phyloP scores from a whole-genome alignment of 2,888 invertebrate species.

The Ariolimax columbianus region DNA sequence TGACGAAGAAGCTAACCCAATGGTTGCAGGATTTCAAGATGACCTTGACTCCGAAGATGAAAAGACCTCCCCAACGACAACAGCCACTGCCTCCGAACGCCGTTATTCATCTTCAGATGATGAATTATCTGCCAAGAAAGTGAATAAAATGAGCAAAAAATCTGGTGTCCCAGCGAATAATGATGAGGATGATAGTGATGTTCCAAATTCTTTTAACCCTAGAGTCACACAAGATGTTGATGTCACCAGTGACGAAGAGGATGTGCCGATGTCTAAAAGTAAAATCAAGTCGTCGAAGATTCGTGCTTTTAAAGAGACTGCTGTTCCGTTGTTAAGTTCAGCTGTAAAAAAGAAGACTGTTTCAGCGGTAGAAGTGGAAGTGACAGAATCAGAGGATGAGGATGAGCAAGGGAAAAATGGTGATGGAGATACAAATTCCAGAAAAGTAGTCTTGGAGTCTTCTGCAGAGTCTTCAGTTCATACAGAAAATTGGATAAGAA shows the following conservation, averaged over 20 bases:
- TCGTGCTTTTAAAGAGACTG: not conserved
- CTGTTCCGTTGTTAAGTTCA: not conserved
- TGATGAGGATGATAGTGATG: constrained; percentile 31
- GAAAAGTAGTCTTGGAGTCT: not conserved
- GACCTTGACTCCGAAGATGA: constrained; percentile 87
- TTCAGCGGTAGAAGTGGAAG: constrained; percentile 19
- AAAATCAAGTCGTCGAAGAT: constrained; percentile 6
- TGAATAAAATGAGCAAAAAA: not conserved
- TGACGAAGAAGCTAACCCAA: constrained; percentile 75
- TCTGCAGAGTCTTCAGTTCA: not conserved
- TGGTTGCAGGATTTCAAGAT: constrained; percentile 89
- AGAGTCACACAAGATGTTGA: constrained; percentile 61
- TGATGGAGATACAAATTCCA: constrained; percentile 29
- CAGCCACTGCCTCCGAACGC: not conserved
- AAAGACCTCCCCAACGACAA: not conserved
- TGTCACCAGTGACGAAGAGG: constrained; percentile 61
- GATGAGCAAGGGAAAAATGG: constrained; percentile 53
- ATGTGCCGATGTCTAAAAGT: not conserved
- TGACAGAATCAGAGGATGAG: constrained; percentile 50
- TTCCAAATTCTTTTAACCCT: constrained; percentile 36
- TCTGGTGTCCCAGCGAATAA: not conserved
- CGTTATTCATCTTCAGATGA: constrained; percentile 37
- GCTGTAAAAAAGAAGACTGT: not conserved
- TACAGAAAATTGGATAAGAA: not conserved
- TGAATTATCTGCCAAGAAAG: not conserved